Evolutionary conservation across 37 sponge, comb jelly and placozoan species (phyloP), one percentile per base, ranked within the genome.

Genomic region (Haliclona indistincta): DNA sequence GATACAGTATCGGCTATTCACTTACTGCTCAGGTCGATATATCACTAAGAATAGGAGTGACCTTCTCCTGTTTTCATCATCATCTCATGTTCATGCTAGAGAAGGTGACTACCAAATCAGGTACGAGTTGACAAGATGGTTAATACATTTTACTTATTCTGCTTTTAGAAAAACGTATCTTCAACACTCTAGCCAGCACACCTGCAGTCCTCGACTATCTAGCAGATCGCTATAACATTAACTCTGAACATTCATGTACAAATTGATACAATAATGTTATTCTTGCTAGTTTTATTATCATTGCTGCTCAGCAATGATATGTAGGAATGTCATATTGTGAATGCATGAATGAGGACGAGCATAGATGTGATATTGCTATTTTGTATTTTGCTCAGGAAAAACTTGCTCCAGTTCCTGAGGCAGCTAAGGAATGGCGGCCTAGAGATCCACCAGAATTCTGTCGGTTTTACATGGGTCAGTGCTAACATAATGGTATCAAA

Each of bases 81-180:
- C 97, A 96, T 66, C 86, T 93, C 67, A 81, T 90, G 41, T 79
- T 82, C 86, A 96, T 96, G 97, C 23, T 90, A 69, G 97, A 96
- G 40, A 75, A 61, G 32, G 54, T 87, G 20, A 69, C 64, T 11
- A 44, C 80, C 29, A 87, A 89, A 49, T 38, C 82, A 45, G 88
- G n/a, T n/a, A n/a, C n/a, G n/a, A n/a, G n/a, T 71, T 84, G 36
- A 73, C 51, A 25, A 4, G 5, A 3, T 70, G 43, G 25, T 10
- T n/a, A 28, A n/a, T n/a, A n/a, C 28, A 49, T n/a, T 15, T 37
- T 28, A 4, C 1, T 36, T 17, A 72, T 25, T 45, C 56, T 80
- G n/a, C n/a, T n/a, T n/a, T n/a, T n/a, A n/a, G n/a, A 95, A 64
- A 81, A 77, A 73, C 56, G 70, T 20, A 70, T 84, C 1, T 89